A percentile compares a stretch with the other conserved stretches of the same genome.
Conservation (phyloP, 2,888 invertebrate species). For the Entomobrya multifasciata region DNA sequence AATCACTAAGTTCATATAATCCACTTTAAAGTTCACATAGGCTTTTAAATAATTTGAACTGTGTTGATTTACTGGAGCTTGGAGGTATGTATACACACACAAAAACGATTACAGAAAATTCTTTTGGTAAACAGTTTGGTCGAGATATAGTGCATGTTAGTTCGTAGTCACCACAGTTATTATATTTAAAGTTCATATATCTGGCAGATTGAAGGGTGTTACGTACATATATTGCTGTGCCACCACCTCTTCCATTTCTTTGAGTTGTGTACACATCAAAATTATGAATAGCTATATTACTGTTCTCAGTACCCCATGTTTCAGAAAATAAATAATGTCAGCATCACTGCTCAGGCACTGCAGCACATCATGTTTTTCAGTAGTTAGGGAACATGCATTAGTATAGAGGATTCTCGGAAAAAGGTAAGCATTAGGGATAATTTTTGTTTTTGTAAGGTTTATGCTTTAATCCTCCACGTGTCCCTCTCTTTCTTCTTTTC, state of each 20-base stretch:
- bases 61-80: not conserved
- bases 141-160: slow-evolving; percentile 4
- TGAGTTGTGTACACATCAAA: not conserved
- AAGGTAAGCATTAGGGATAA: slow-evolving; percentile 1
- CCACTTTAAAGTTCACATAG: slow-evolving; percentile 2
- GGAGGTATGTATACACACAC: slow-evolving; percentile 46
- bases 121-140: slow-evolving; percentile 25
- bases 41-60: slow-evolving; percentile 2
- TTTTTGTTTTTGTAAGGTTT: too few species aligned
- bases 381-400: slow-evolving; percentile 37
- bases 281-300: not conserved
- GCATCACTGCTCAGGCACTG: not conserved
- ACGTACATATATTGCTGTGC: slow-evolving; percentile 22
- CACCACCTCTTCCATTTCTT: slow-evolving; percentile 5
- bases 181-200: slow-evolving; percentile 26
- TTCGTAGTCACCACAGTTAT: slow-evolving; percentile 9
- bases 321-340: slow-evolving; percentile 25
- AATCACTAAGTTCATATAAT: not conserved
- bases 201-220: not conserved
- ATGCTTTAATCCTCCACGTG: too few species aligned
- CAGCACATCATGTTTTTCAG: slow-evolving; percentile 19
- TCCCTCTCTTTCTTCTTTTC: too few species aligned
- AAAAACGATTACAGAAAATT: slow-evolving; percentile 18
- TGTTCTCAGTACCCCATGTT: slow-evolving; percentile 20
- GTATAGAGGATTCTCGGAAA: slow-evolving; percentile 24